A percentile compares a stretch with the other conserved stretches of the same genome.
Conservation (phyloP, 2,888 invertebrate genomes). For the Drosophila anomalata region DNA sequence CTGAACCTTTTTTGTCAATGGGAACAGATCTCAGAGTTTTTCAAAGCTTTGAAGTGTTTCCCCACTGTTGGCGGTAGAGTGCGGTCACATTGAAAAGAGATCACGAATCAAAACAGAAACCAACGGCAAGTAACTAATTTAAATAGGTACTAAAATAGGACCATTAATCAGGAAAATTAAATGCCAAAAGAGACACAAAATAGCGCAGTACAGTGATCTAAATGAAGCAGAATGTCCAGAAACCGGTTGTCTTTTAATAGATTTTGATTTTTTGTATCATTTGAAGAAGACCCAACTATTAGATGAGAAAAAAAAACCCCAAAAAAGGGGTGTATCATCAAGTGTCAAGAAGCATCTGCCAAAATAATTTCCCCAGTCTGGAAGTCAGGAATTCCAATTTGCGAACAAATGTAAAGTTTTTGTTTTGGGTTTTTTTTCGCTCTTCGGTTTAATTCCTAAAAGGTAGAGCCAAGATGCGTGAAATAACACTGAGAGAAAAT, state of each 20-base stretch:
- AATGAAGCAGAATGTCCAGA: neutral
- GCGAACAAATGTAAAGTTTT: neutral
- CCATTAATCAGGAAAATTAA: neutral
- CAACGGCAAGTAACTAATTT: neutral
- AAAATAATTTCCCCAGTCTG: neutral
- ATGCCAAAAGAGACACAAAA: neutral
- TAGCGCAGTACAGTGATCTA: neutral
- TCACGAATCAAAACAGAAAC: neutral
- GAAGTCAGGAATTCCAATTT: neutral
- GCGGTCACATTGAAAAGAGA: neutral
- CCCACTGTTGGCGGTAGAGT: neutral
- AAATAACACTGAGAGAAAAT: neutral
- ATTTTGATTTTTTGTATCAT: neutral
- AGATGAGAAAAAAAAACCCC: neutral
- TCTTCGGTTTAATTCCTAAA: neutral
- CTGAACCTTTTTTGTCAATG: neutral
- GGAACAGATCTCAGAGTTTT: neutral
- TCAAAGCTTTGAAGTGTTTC: neutral
- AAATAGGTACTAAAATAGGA: neutral
- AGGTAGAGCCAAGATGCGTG: neutral
- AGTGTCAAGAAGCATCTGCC: neutral
- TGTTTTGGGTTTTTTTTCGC: conserved; percentile 1
- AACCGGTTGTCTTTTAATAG: neutral
- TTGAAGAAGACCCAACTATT: neutral
- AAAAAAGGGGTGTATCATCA: neutral